These are phyloP conservation scores for Ginglymostoma cirratum DNA, from an alignment of 2,113 vertebrate genomes.

Conservation along the genomic window DNA sequence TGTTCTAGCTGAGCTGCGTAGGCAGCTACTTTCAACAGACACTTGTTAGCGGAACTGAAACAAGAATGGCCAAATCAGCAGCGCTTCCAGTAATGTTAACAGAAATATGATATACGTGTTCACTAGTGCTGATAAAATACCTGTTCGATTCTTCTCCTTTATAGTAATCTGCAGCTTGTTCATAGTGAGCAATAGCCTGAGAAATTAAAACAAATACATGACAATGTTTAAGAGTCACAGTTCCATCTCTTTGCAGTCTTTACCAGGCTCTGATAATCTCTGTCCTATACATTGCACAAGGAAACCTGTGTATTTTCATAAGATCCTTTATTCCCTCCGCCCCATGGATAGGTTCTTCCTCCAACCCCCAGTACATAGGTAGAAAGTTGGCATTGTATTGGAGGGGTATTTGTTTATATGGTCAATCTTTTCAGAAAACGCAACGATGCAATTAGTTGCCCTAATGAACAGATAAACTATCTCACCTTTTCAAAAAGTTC, in stretches of 20 bases:
- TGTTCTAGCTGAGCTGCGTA: constrained; percentile 92
- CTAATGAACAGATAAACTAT: background rate
- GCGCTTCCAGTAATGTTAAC: background rate
- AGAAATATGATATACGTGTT: background rate
- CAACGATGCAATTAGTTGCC: background rate
- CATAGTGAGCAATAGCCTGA: constrained; percentile 93
- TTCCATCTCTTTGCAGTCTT: background rate
- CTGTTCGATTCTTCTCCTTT: constrained; percentile 98
- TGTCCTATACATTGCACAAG: background rate
- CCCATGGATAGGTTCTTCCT: background rate
- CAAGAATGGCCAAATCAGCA: background rate
- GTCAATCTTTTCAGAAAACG: background rate
- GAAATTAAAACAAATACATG: constrained; percentile 33
- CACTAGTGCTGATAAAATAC: constrained; percentile 46
- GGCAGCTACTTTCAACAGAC: constrained; percentile 89
- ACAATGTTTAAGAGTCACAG: background rate
- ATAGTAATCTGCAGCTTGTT: constrained; percentile 97
- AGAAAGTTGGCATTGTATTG: background rate
- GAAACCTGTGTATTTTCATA: background rate
- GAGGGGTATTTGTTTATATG: background rate
- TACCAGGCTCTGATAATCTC: background rate
- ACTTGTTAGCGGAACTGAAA: constrained; percentile 89
- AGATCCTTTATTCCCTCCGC: background rate
- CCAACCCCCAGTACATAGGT: background rate
- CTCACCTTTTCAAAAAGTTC: background rate